These are phyloP conservation scores for Hypercompe scribonia DNA, from an alignment of 2,888 invertebrate genomes.

Conservation along the genomic window DNA sequence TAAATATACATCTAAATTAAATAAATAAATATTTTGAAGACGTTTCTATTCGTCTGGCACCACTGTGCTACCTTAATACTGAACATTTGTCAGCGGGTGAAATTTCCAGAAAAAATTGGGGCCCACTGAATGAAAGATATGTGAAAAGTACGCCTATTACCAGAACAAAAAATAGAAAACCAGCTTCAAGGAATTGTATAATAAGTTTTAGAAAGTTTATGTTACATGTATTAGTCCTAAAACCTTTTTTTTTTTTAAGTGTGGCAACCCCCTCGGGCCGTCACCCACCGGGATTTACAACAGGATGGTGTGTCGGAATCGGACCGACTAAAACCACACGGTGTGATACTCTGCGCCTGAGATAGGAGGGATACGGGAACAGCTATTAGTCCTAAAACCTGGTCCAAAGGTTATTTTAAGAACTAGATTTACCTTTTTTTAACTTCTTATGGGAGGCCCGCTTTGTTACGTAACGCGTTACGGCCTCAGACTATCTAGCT, in stretches of 20 bases:
- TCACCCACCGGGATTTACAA: too few relatives aligned
- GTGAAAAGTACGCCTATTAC: constrained; percentile 51
- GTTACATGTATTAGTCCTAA: too few relatives aligned
- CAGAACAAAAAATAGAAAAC: constrained; percentile 36
- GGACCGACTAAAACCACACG: too few relatives aligned
- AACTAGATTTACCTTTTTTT: background rate
- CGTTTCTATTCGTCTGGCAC: background rate
- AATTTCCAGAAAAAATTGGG: constrained; percentile 51
- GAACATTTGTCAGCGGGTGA: constrained; percentile 57
- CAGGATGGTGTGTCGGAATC: too few relatives aligned
- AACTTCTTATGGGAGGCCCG: too few relatives aligned
- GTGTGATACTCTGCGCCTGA: too few relatives aligned
- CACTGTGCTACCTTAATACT: constrained; percentile 54
- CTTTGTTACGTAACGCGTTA: too few relatives aligned
- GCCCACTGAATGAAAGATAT: constrained; percentile 47
- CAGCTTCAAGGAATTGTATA: constrained; percentile 29
- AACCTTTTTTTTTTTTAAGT: too few relatives aligned
- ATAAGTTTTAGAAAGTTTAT: constrained; percentile 41
- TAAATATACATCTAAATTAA: too few relatives aligned
- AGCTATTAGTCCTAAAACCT: background rate
- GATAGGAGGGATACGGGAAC: too few relatives aligned
- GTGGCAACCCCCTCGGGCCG: too few relatives aligned
- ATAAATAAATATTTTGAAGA: background rate
- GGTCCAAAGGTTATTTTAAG: background rate
- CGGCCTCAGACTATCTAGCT: too few relatives aligned